Base-by-base conservation (phyloP, 2,888 invertebrate species). In the Drosophila longiperda region DNA sequence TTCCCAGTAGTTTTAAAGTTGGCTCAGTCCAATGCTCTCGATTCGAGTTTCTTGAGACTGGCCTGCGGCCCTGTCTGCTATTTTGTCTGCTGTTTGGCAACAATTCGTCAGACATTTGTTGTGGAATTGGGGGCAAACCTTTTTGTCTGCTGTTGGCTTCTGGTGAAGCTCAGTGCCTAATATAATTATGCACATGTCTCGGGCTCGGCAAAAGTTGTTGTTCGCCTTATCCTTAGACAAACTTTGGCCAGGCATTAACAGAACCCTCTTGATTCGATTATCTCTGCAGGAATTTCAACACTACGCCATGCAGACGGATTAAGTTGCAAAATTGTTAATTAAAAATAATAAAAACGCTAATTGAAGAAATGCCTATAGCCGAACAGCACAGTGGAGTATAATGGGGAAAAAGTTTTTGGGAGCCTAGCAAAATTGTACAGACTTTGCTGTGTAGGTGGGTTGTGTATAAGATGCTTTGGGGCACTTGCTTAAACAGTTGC, bases 321-420 rank as follows among this genome's bases (percentile, higher is more conserved):
- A 83, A 88, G 86, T 87, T 88, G 78, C 86, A 73, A 87, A 80
- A 86, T 87, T 87, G 86, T 87, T 87, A 87, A 87, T 87, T 87
- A 88, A 87, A 88, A 87, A 87, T 87, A 88, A 87, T 87, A 88
- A 87, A 88, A 87, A 82, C 87, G 86, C 84, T 87, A 88, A 87
- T 86, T 87, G 86, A 82, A 86, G 87, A 67, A 83, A 78, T 82
- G 86, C 87, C 88, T 86, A 83, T 73, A 70, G 86, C 71, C 20
- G 54, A 23, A 53, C 54, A 57, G 33, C 20, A 12, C 40, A 45
- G 52, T 48, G 29, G 29, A 55, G 42, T 34, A 40, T 26, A 61
- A 66, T 53, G 54, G 65, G 59, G 49, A 64, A 55, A 83, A 84
- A 87, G 66, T 84, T 84, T 80, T 75, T 67, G 69, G 61, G 15